Base-by-base conservation (phyloP, 2,797 vertebrate genomes). In the Echiichthys vipera region DNA sequence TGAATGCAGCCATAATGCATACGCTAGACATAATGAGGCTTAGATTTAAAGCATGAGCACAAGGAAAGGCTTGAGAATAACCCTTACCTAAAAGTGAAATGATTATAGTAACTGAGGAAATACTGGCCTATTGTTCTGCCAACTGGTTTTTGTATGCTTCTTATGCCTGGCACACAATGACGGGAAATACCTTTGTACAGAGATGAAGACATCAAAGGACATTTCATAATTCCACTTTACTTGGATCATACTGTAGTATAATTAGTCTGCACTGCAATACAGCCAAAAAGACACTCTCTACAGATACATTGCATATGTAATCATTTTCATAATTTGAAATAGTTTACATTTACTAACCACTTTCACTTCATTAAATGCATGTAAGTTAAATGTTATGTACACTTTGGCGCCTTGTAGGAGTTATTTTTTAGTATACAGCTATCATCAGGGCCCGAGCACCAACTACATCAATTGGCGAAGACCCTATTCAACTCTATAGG, bases 11-110 rank as follows among this genome's bases (percentile, higher is more conserved):
- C 75, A 37, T 3, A 40, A n/a, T 27, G 53, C 65, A 42, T 1
- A 40, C 53, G 4, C 15, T 2, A 63, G 71, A 74, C 79, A 79
- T 88, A 89, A 89, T 81, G 80, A 86, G 76, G 78, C 63, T 82
- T 47, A 8, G n/a, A 76, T 85, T 89, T 77, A 83, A 80, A 87
- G 77, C 58, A 29, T 5, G 45, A 47, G 36, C 18, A 2, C 45
- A 78, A 74, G 63, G 34, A 81, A 75, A 81, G 62, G 57, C 55
- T 53, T 13, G 42, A 25, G 37, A 61, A 84, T 15, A 74, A 70
- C 55, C 34, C 49, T 32, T 2, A 57, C 15, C 36, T 56, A 40
- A 84, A 72, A 82, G 50, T 65, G 54, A 69, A 55, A 59, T 57
- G 59, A 84, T 84, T 72, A 72, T 29, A 74, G 75, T 68, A 58